Base-by-base conservation (phyloP, 2,113 vertebrate species). In the Clarias batrachus region DNA sequence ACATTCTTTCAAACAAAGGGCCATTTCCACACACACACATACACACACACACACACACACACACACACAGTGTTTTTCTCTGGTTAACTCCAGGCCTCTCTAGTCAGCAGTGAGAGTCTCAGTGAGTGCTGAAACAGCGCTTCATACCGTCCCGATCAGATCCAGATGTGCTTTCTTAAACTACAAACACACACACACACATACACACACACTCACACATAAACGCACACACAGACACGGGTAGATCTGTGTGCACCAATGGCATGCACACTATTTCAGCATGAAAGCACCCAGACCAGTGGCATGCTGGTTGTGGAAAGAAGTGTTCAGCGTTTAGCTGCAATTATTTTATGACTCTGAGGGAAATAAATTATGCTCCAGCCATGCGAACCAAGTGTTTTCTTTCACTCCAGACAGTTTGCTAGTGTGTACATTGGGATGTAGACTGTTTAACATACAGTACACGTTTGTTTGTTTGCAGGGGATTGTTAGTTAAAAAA, bases 51-150 rank as follows among this genome's bases (percentile, higher is more conserved):
- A 85, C 73, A 85, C 73, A 57, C 33, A 65, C 65, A 81, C 76
- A n/a, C 63, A 71, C 37, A 82, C 25, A 82, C 19, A 86, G n/a
- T 81, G 59, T 79, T 63, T 79, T 71, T 73, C 70, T 57, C 74
- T 21, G 62, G 70, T 87, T 79, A 83, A 37, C 86, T 54, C 19
- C 25, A 78, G 81, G 73, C 76, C 81, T 65, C 85, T 88, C 60
- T 84, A 88, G 90, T 88, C 90, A 88, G 85, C 85, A 87, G 79
- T 81, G 89, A 85, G 78, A 86, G 73, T 84, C 65, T 41, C 59
- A 84, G 81, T 78, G 84, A 90, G 78, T 84, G 87, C 88, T 88
- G 85, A 89, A 86, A 62, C 82, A 88, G 81, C 85, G 76, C 77
- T 89, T 85, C 71, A 86, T 85, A 78, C 71, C 41, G 59, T n/a